A percentile compares a stretch with the other conserved stretches of the same genome.
phyloP scores from a whole-genome alignment of 2,888 invertebrate genomes.

The Aphrophora alni region DNA sequence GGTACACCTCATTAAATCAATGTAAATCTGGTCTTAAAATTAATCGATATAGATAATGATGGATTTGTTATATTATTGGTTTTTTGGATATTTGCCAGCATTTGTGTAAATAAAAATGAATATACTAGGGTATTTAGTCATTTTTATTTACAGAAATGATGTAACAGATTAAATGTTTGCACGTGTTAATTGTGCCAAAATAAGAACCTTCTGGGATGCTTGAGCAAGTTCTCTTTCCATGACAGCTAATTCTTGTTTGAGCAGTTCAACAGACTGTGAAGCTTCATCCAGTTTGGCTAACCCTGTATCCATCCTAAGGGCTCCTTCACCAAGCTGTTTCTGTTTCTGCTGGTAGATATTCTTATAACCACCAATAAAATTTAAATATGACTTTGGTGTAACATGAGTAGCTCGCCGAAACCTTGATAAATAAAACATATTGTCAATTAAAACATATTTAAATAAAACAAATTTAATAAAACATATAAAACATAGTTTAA shows the following conservation, averaged over 20 bases:
- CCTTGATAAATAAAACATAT: constrained; percentile 57
- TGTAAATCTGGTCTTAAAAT: no score
- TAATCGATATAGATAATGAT: no score
- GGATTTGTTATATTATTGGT: no score
- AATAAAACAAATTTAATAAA: no score
- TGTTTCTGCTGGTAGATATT: constrained; percentile 90
- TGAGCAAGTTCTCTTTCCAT: constrained; percentile 95
- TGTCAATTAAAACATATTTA: neutral
- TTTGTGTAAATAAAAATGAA: no score
- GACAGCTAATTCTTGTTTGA: constrained; percentile 89
- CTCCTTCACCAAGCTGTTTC: constrained; percentile 88
- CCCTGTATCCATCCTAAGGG: constrained; percentile 93
- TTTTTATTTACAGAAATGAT: no score
- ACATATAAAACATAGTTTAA: no score
- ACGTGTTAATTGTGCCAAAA: no score
- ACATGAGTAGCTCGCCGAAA: constrained; percentile 94
- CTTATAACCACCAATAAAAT: constrained; percentile 95
- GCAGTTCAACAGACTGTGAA: constrained; percentile 87
- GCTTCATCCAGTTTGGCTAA: constrained; percentile 95
- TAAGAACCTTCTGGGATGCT: constrained; percentile 84
- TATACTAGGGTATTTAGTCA: no score
- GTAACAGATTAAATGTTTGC: no score
- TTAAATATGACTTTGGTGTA: constrained; percentile 95
- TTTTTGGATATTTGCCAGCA: no score
- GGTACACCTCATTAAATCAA: no score